phyloP scores from a whole-genome alignment of 2,888 invertebrate genomes.

The Lamproptera curius region DNA sequence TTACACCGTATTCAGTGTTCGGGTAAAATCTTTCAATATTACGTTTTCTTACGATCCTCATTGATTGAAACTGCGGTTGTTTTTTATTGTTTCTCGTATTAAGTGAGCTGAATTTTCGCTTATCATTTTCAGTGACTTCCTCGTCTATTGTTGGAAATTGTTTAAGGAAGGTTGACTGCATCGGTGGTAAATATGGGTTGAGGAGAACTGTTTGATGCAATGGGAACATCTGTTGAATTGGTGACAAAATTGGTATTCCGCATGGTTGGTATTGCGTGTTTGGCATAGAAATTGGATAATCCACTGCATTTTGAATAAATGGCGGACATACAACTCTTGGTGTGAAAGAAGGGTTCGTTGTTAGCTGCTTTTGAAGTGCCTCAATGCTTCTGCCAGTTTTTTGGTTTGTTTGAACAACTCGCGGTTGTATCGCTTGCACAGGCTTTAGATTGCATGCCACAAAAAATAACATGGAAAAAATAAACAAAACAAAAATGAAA shows the following conservation, averaged over 20 bases:
- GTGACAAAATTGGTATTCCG: conserved; percentile 62
- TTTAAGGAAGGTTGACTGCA: conserved; percentile 63
- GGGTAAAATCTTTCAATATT: conserved; percentile 73
- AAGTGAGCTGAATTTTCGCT: conserved; percentile 64
- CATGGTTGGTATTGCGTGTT: conserved; percentile 47
- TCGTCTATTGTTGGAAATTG: conserved; percentile 65
- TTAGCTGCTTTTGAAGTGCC: conserved; percentile 65
- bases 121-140: conserved; percentile 48
- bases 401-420: conserved; percentile 67
- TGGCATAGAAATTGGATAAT: conserved; percentile 44
- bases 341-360: conserved; percentile 70
- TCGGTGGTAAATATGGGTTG: conserved; percentile 63
- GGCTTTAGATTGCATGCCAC: conserved; percentile 52
- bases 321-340: conserved; percentile 70
- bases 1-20: conserved; percentile 68
- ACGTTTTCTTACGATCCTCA: conserved; percentile 65
- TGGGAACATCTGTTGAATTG: conserved; percentile 69
- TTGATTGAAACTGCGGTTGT: conserved; percentile 67
- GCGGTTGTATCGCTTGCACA: conserved; percentile 73
- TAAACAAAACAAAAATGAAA: conserved; percentile 20
- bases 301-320: conserved; percentile 57
- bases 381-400: conserved; percentile 59
- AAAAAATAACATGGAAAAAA: background rate
- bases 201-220: conserved; percentile 64
- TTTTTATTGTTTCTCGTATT: conserved; percentile 59